A percentile compares a stretch with the other conserved stretches of the same genome.
Evolutionary conservation across 2,888 invertebrate genomes (phyloP).

Genomic region (Synergus gifuensis): DNA sequence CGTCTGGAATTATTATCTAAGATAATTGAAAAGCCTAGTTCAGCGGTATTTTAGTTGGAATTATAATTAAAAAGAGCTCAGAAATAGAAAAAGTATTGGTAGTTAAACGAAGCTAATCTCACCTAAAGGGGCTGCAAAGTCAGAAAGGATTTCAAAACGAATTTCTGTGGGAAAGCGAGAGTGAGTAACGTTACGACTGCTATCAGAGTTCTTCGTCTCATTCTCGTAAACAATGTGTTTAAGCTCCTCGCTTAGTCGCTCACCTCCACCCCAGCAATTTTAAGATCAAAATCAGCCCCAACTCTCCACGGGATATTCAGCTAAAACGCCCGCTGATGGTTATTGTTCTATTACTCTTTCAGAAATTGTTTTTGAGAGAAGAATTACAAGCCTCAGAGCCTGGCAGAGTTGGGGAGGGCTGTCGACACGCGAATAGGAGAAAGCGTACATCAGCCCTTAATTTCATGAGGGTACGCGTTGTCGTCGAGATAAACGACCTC

Average conservation of each 20-base stretch:
- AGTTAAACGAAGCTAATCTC: background rate
- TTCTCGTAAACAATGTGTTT: constrained; percentile 30
- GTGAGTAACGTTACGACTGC: constrained; percentile 33
- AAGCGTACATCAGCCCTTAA: constrained; percentile 21
- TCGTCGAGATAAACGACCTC: constrained; percentile 37
- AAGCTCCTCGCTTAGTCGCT: constrained; percentile 21
- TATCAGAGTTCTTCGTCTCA: constrained; percentile 21
- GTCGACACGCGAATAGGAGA: constrained; percentile 7
- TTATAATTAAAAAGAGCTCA: constrained; percentile 11
- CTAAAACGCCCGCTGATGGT: constrained; percentile 21
- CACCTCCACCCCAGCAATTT: constrained; percentile 28
- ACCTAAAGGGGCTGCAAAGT: background rate
- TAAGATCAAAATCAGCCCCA: constrained; percentile 29
- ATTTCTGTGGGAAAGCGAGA: constrained; percentile 26
- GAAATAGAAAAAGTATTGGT: background rate
- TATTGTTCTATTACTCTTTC: constrained; percentile 30
- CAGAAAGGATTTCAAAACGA: constrained; percentile 25
- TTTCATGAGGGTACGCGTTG: constrained; percentile 35
- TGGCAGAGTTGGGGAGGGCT: background rate
- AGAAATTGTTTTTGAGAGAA: constrained; percentile 30
- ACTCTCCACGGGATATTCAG: constrained; percentile 25
- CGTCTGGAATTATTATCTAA: too few relatives aligned
- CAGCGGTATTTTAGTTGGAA: too few relatives aligned
- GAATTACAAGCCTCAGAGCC: constrained; percentile 23
- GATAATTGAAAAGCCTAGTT: too few relatives aligned